Percentiles rank a stretch among this genome's conserved stretches.
phyloP scores from a whole-genome alignment of 2,888 invertebrate species.

The Callimorpha dominula region DNA sequence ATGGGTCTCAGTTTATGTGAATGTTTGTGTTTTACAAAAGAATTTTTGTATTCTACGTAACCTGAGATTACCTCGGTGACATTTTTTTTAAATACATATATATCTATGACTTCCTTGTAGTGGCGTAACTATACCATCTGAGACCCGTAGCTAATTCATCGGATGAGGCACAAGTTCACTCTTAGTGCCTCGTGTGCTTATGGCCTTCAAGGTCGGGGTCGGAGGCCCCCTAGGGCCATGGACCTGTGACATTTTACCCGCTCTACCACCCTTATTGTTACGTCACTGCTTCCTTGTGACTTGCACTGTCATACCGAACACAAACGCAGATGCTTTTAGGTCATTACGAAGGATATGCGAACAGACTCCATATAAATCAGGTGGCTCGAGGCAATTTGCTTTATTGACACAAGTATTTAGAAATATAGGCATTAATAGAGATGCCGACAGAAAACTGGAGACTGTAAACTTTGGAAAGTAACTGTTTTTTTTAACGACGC shows the following conservation, averaged over 20 bases:
- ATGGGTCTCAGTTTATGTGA: constrained; percentile 11
- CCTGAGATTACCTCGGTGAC: constrained; percentile 4
- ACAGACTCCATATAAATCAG: not conserved
- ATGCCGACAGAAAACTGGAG: too few species aligned
- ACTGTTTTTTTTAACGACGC: too few species aligned
- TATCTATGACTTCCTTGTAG: not conserved
- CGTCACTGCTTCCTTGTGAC: not conserved
- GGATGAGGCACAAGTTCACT: too few species aligned
- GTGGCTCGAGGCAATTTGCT: not conserved
- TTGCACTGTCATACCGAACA: not conserved
- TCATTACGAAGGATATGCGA: not conserved
- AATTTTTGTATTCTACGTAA: constrained; percentile 3
- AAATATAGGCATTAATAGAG: too few species aligned
- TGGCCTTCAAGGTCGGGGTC: too few species aligned
- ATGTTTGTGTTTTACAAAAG: constrained; percentile 18
- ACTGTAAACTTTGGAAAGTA: too few species aligned
- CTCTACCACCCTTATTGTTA: too few species aligned
- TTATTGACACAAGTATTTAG: not conserved
- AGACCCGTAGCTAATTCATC: too few species aligned
- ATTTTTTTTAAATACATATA: not conserved
- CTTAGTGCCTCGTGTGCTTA: too few species aligned
- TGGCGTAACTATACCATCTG: too few species aligned
- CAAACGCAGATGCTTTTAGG: not conserved
- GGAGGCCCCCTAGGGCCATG: too few species aligned
- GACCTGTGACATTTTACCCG: too few species aligned